Evolutionary conservation across 2,888 invertebrate genomes (phyloP).

Genomic region (Dolichopus griseipennis): DNA sequence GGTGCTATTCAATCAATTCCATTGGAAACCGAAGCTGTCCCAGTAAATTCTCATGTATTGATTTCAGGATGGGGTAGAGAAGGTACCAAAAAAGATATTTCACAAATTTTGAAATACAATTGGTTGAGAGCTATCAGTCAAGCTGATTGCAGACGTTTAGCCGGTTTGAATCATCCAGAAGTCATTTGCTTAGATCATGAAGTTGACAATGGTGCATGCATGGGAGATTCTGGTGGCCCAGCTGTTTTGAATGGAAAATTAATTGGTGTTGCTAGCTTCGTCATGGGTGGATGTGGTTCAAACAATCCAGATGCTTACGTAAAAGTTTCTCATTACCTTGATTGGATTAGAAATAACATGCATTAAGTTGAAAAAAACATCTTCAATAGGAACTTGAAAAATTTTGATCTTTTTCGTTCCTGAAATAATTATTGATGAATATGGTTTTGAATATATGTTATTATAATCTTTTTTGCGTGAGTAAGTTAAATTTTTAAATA

Average conservation of each 20-base stretch:
- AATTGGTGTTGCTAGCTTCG: constrained; percentile 36
- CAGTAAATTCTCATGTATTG: constrained; percentile 25
- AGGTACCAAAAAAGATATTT: constrained; percentile 23
- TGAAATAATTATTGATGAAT: neutral
- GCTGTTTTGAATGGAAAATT: constrained; percentile 31
- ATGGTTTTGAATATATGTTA: too few species aligned
- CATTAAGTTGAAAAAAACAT: constrained; percentile 16
- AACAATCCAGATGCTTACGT: constrained; percentile 36
- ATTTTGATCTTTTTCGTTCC: neutral
- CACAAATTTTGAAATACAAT: constrained; percentile 29
- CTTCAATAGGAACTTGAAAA: neutral
- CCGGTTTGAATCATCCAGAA: constrained; percentile 25
- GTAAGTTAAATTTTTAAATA: too few species aligned
- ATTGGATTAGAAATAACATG: constrained; percentile 30
- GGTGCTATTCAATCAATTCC: constrained; percentile 27
- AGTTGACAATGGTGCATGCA: constrained; percentile 30
- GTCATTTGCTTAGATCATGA: constrained; percentile 33
- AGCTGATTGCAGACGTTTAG: constrained; percentile 24
- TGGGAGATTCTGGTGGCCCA: constrained; percentile 38
- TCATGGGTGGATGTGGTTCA: constrained; percentile 30
- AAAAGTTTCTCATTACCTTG: constrained; percentile 26
- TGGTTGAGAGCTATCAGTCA: constrained; percentile 26
- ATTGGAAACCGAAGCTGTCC: constrained; percentile 26
- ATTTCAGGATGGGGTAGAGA: constrained; percentile 36
- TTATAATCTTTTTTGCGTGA: too few species aligned